phyloP scores from a whole-genome alignment of 2,113 vertebrate species.

The Phalacrocorax pelagicus region DNA sequence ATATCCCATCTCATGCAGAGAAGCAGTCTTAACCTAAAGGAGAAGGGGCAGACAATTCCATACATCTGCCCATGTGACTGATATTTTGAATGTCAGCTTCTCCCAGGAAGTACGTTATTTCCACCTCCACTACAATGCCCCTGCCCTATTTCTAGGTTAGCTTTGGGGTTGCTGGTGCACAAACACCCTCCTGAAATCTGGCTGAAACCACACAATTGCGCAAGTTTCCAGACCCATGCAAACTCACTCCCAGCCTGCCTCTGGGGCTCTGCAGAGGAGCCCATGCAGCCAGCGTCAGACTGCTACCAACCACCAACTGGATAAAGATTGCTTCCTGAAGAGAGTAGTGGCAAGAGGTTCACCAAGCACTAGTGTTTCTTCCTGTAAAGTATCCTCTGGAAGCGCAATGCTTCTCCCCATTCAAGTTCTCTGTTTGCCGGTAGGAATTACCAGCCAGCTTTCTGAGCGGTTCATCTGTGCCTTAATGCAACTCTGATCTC shows the following conservation, averaged over 20 bases:
- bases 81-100: background rate
- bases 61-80: background rate
- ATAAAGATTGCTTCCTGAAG: background rate
- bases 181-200: background rate
- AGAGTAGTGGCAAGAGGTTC: background rate
- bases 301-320: background rate
- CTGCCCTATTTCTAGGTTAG: background rate
- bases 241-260: background rate
- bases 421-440: background rate
- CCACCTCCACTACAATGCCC: background rate
- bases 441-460: background rate
- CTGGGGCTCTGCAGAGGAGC: background rate
- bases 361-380: background rate
- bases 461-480: background rate
- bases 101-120: background rate
- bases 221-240: rapidly evolving
- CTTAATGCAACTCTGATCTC: background rate
- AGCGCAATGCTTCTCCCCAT: background rate
- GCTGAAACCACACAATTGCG: background rate
- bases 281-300: background rate
- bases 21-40: background rate
- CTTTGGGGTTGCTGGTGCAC: background rate
- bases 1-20: background rate
- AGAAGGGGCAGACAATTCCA: background rate
- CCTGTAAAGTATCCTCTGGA: background rate